Base-by-base conservation (phyloP, 2,888 invertebrate genomes). In the Papilio gigon region DNA sequence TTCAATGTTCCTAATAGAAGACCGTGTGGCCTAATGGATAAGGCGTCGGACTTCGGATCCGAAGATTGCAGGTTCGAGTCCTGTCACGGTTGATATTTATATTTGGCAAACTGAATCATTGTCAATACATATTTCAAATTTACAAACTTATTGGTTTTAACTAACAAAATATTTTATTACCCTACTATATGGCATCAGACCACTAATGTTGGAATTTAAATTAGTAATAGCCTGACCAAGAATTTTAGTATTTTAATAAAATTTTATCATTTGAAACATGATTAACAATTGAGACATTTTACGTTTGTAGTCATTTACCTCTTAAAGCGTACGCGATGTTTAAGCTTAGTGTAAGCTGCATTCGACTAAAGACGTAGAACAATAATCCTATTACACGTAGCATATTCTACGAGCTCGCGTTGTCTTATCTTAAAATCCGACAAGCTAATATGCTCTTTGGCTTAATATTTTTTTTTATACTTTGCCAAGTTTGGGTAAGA, bases 31-130 rank as follows among this genome's bases (percentile, higher is more conserved):
- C 94, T 94, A 94, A 94, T 94, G 94, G 94, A 94, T 94, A 94
- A 94, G 94, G 94, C 94, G 94, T 94, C 94, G 94, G 94, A 94
- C 94, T 94, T 94, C 94, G 94, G 93, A 94, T 94, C 94, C 94
- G 94, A 94, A 94, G 94, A 94, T 94, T 94, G 94, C 94, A 94
- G 93, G 94, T 94, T 94, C 94, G 94, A 94, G 93, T 94, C 94
- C 94, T 94, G 94, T 94, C 94, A 94, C 94, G 94, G 94, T 94
- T 93, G 94, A 61, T n/a, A 6, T 0, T 0, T 2, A 0, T 17
- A 30, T 56, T 50, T 50, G 14, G n/a, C 9, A 17, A 44, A 44
- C 20, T 5, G 17, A 17, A 17, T 17, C 4, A 42, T 42, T 8
- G 42, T 42, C n/a, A n/a, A n/a, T n/a, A n/a, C n/a, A n/a, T n/a